Percentiles rank a stretch among this genome's conserved stretches.
These are phyloP conservation scores for Larimichthys crocea DNA, from an alignment of 2,113 vertebrate genomes.

Conservation along the genomic window DNA sequence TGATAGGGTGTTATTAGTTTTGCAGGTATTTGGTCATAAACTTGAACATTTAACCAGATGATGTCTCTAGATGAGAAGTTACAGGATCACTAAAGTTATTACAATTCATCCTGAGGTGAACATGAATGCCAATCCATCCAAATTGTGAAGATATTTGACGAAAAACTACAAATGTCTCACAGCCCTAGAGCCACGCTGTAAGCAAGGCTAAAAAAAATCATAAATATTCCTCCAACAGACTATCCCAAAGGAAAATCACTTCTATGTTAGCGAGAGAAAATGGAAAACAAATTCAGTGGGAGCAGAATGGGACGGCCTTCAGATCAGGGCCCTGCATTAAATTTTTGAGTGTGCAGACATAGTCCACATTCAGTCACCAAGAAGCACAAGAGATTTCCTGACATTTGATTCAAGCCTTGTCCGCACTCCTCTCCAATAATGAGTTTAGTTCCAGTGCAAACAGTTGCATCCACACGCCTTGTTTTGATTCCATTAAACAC, in stretches of 20 bases:
- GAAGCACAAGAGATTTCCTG: constrained; percentile 24
- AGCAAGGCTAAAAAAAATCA: neutral
- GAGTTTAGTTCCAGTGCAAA: constrained; percentile 27
- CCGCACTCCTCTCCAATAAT: constrained; percentile 10
- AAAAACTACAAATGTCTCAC: neutral
- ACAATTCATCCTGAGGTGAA: neutral
- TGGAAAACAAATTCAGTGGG: neutral
- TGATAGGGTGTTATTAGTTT: neutral
- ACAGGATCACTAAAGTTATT: neutral
- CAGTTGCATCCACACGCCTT: constrained; percentile 3
- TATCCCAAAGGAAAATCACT: neutral
- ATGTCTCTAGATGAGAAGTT: neutral
- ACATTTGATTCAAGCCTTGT: constrained; percentile 26
- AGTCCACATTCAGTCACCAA: neutral
- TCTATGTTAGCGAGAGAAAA: neutral
- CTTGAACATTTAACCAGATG: neutral
- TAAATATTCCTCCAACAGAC: neutral
- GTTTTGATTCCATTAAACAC: constrained; percentile 36
- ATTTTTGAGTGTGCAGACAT: neutral
- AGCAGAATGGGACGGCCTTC: neutral
- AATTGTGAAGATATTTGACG: neutral
- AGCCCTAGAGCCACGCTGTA: neutral
- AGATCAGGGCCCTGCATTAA: neutral
- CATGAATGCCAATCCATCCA: neutral
- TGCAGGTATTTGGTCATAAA: neutral